Evolutionary conservation across 2,113 vertebrate species (phyloP).

Genomic region (Mus pahari): DNA sequence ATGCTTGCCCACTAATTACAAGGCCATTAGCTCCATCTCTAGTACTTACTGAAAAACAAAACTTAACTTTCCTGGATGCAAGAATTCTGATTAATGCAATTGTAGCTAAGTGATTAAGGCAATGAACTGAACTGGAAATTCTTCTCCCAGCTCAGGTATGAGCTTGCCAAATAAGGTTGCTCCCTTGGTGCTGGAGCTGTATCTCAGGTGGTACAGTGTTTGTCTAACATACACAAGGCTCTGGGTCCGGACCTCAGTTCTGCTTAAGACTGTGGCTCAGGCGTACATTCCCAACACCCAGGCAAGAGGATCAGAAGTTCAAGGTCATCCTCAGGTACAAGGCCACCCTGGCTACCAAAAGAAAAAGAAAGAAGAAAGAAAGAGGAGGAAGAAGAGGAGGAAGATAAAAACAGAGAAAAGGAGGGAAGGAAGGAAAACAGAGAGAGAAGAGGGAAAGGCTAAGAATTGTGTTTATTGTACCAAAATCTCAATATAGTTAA

Average conservation of each 20-base stretch:
- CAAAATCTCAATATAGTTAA: conserved; percentile 6
- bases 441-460: not conserved
- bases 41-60: not conserved
- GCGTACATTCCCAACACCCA: not conserved
- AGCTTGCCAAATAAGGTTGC: not conserved
- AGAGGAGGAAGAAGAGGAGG: not conserved
- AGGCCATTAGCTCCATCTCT: not conserved
- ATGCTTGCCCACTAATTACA: not conserved
- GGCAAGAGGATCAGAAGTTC: not conserved
- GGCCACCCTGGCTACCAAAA: not conserved
- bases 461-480: not conserved
- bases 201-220: not conserved
- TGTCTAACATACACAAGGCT: not conserved
- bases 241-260: not conserved
- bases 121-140: not conserved
- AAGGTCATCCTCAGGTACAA: not conserved
- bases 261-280: not conserved
- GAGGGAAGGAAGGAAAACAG: no score
- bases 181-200: no score
- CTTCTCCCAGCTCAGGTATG: not conserved
- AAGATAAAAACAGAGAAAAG: no score
- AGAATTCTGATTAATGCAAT: not conserved
- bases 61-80: not conserved
- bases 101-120: not conserved
- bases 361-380: not conserved